Conservation (phyloP, 2,113 vertebrate species). For the Rhinoderma darwinii region DNA sequence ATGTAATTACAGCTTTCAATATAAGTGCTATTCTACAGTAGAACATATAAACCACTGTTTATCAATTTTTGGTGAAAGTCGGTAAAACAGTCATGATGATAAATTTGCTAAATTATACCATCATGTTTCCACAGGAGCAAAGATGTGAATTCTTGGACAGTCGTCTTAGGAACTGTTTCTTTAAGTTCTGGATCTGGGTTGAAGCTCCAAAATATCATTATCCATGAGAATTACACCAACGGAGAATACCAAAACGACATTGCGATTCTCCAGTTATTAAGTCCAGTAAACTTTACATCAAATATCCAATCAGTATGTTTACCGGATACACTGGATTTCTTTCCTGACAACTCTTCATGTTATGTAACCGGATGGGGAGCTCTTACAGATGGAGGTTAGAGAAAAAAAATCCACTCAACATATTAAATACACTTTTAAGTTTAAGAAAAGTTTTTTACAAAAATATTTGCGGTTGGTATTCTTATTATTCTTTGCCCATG, state of each 20-base stretch:
- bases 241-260: slow-evolving; percentile 68
- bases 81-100: too few relatives aligned
- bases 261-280: slow-evolving; percentile 70
- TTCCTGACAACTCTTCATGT: slow-evolving; percentile 68
- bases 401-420: background rate
- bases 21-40: too few relatives aligned
- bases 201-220: slow-evolving; percentile 68
- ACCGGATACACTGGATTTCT: slow-evolving; percentile 67
- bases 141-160: slow-evolving; percentile 39
- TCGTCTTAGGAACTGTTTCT: slow-evolving; percentile 34
- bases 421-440: too few relatives aligned
- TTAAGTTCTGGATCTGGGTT: background rate
- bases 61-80: too few relatives aligned
- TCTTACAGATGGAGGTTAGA: slow-evolving; percentile 70
- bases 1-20: too few relatives aligned
- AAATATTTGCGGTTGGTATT: too few relatives aligned
- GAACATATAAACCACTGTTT: too few relatives aligned
- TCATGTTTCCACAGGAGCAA: slow-evolving; percentile 22
- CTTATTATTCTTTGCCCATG: too few relatives aligned
- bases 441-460: too few relatives aligned
- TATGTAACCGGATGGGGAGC: slow-evolving; percentile 79
- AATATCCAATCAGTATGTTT: slow-evolving; percentile 74
- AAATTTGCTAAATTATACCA: too few relatives aligned
- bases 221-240: slow-evolving; percentile 70
- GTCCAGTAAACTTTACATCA: slow-evolving; percentile 67